Evolutionary conservation across 2,797 vertebrate genomes (phyloP).

Genomic region (Martes flavigula): DNA sequence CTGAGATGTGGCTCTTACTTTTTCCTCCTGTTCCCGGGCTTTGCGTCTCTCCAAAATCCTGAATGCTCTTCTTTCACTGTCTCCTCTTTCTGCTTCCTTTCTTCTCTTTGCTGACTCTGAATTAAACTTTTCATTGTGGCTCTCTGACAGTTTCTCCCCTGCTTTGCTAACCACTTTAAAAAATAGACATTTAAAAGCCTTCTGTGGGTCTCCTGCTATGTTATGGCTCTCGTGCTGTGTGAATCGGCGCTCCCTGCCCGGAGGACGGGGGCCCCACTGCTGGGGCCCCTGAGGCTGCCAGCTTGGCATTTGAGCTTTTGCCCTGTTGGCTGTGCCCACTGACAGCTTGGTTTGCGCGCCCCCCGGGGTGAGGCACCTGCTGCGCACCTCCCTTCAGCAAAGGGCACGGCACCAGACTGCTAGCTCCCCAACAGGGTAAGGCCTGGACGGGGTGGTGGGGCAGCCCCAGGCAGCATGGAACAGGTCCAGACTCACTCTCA

Average conservation of each 20-base stretch:
- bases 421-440: not conserved
- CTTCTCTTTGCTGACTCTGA: conserved; percentile 28
- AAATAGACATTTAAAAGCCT: conserved; percentile 68
- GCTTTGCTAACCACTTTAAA: conserved; percentile 69
- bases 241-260: conserved; percentile 38
- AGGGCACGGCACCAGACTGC: conserved; percentile 12
- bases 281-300: not conserved
- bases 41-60: conserved; percentile 27
- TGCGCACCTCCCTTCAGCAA: conserved; percentile 10
- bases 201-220: conserved; percentile 53
- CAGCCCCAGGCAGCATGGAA: not conserved
- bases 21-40: not conserved
- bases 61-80: not conserved
- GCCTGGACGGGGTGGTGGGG: not conserved
- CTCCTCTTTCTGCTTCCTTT: conserved; percentile 37
- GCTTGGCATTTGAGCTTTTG: not conserved
- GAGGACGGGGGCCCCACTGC: not conserved
- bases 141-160: conserved; percentile 62
- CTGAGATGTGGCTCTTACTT: not conserved
- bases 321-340: not conserved
- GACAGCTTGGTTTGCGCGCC: conserved; percentile 35
- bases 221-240: conserved; percentile 59
- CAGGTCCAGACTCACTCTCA: not conserved
- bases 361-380: conserved; percentile 16
- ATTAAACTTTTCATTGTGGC: conserved; percentile 27